Evolutionary conservation across 2,888 invertebrate species (phyloP).

Genomic region (Callimorpha dominula): DNA sequence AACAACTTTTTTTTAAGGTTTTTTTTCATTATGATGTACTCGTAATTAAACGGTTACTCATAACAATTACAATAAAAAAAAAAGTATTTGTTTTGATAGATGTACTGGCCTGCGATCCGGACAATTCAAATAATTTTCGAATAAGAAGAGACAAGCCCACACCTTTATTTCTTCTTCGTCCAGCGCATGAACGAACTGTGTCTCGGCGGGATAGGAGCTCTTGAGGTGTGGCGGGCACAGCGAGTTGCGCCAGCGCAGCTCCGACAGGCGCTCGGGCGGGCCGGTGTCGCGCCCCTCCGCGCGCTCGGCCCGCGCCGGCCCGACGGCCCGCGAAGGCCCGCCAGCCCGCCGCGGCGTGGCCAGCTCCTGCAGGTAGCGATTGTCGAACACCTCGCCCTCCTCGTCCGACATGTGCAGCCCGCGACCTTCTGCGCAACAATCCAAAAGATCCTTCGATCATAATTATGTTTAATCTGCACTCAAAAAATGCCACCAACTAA

Average conservation of each 20-base stretch:
- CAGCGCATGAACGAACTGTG: slow-evolving; percentile 87
- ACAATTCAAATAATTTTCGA: no score
- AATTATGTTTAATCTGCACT: no score
- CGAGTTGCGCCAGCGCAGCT: slow-evolving; percentile 93
- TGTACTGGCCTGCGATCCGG: no score
- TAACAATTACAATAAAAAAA: no score
- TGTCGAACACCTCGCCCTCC: slow-evolving; percentile 94
- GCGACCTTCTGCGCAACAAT: slow-evolving; percentile 62
- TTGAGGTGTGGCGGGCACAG: slow-evolving; percentile 94
- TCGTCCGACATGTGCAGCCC: slow-evolving; percentile 93
- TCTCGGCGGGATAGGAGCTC: slow-evolving; percentile 94
- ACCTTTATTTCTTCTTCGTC: slow-evolving; percentile 83
- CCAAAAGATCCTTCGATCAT: no score
- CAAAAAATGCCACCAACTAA: no score
- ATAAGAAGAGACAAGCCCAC: no score
- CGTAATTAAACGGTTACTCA: no score
- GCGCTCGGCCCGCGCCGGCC: neutral
- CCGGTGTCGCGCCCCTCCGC: slow-evolving; percentile 16
- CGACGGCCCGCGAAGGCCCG: slow-evolving; percentile 17
- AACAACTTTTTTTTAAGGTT: no score
- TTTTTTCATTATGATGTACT: no score
- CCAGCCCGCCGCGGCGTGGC: slow-evolving; percentile 81
- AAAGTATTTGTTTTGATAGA: no score
- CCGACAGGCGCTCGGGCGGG: slow-evolving; percentile 83
- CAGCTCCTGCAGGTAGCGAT: slow-evolving; percentile 90